Conservation (phyloP, 2,113 vertebrate species). For the Nibea coibor region DNA sequence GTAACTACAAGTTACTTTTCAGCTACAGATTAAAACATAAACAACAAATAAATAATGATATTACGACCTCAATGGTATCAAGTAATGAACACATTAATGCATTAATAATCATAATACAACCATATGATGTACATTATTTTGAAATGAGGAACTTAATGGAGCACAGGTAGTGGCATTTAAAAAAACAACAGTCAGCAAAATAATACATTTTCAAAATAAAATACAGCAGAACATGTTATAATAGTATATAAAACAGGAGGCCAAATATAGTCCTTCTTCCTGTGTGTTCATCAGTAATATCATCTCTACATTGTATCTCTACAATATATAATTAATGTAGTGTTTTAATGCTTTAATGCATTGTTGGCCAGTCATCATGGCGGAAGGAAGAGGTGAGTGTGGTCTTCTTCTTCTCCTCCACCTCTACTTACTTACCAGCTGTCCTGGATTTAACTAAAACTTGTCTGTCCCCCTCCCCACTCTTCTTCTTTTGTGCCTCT, state of each 20-base stretch:
- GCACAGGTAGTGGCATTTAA: neutral
- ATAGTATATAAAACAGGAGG: neutral
- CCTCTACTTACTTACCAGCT: slow-evolving; percentile 71
- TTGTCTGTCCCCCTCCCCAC: slow-evolving; percentile 16
- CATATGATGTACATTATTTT: neutral
- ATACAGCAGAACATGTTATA: too few relatives aligned
- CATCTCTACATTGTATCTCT: neutral
- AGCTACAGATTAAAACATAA: too few relatives aligned
- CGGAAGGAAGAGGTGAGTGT: slow-evolving; percentile 18
- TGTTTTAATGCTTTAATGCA: neutral
- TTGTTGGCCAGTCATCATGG: neutral
- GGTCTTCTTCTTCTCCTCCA: slow-evolving; percentile 13
- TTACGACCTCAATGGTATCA: neutral
- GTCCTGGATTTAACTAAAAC: slow-evolving; percentile 62
- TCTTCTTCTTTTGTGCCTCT: slow-evolving; percentile 36
- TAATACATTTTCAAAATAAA: too few relatives aligned
- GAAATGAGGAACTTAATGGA: neutral
- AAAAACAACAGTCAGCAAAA: neutral
- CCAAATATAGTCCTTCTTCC: neutral
- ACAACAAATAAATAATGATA: too few relatives aligned
- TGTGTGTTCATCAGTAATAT: neutral
- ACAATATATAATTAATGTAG: neutral
- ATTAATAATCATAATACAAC: neutral
- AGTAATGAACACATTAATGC: neutral
- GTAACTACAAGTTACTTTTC: too few relatives aligned